Base-by-base conservation (phyloP, 2,888 invertebrate genomes). In the Lampropteryx suffumata region DNA sequence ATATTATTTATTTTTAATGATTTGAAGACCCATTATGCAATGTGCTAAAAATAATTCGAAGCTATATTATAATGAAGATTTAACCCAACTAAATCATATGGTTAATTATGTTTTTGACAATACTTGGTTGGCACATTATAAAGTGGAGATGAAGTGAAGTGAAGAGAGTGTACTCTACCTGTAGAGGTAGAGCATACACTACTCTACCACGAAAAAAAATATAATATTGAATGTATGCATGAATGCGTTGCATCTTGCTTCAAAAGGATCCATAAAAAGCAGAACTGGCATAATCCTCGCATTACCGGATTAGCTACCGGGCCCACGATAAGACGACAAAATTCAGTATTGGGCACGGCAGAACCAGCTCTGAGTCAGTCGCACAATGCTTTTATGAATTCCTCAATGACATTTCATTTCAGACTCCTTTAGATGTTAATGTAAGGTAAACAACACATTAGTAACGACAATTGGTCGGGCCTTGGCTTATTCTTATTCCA, bases 401-500 rank as follows among this genome's bases (percentile, higher is more conserved):
- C 33, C 14, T 30, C 44, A 41, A 51, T 57, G 50, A 46, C 55
- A 77, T 79, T 79, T 80, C 76, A 75, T 76, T 72, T 44, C 14
- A 30, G 34, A 30, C 40, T 55, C 26, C 46, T 53, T 50, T 44
- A 47, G 62, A 61, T 67, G 65, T 73, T 82, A 83, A 84, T 82
- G 74, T 77, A 76, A 76, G 69, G 81, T 82, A 86, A 85, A 84
- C 84, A 85, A 72, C 72, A 75, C 82, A 80, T 82, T 82, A 81
- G 77, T 63, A 67, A 70, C 72, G 73, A 84, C 85, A 82, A 83
- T 82, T 77, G 80, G 69, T 75, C 75, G 74, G 60, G 62, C 55
- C 13, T 44, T 59, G 70, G 71, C 69, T 78, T 80, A 78, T 82
- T 84, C 69, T 78, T 80, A 78, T 82, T 84, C 77, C 72, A 75